Conservation (phyloP, 2,888 invertebrate species). For the Protonemura montana region DNA sequence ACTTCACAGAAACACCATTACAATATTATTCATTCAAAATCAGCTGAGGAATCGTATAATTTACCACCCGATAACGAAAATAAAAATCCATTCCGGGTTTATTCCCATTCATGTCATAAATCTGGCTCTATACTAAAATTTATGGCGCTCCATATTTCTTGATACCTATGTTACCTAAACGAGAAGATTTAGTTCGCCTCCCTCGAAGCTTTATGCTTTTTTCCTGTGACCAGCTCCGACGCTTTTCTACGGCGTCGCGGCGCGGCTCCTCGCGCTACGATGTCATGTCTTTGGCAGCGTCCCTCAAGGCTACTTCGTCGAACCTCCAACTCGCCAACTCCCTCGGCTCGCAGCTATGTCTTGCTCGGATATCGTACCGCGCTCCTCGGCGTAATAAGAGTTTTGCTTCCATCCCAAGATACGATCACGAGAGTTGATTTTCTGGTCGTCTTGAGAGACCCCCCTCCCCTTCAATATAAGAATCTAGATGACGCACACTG, state of each 20-base stretch:
- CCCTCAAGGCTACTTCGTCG: not conserved
- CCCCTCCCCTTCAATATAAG: not conserved
- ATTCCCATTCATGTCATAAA: slow-evolving; percentile 29
- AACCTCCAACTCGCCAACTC: not conserved
- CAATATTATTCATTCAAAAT: not conserved
- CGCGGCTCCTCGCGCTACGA: not conserved
- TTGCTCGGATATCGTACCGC: not conserved
- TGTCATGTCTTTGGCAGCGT: not conserved
- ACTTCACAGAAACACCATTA: not conserved
- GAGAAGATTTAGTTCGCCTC: slow-evolving; percentile 17
- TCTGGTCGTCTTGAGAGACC: slow-evolving; percentile 28
- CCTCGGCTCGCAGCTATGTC: not conserved
- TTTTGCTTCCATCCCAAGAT: slow-evolving; percentile 4
- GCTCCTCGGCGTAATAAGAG: slow-evolving; percentile 14
- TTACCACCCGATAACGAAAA: slow-evolving; percentile 18
- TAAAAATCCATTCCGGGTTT: slow-evolving; percentile 7
- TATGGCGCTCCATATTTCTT: slow-evolving; percentile 18
- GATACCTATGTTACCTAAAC: slow-evolving; percentile 28
- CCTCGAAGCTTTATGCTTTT: not conserved
- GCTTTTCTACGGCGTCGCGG: not conserved
- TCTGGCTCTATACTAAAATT: slow-evolving; percentile 31
- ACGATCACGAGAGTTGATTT: slow-evolving; percentile 25
- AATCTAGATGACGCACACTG: not conserved
- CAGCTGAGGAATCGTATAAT: not conserved
- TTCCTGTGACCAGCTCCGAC: too few species aligned